These are phyloP conservation scores for Lanius collurio DNA, from an alignment of 2,113 vertebrate species.

Conservation along the genomic window DNA sequence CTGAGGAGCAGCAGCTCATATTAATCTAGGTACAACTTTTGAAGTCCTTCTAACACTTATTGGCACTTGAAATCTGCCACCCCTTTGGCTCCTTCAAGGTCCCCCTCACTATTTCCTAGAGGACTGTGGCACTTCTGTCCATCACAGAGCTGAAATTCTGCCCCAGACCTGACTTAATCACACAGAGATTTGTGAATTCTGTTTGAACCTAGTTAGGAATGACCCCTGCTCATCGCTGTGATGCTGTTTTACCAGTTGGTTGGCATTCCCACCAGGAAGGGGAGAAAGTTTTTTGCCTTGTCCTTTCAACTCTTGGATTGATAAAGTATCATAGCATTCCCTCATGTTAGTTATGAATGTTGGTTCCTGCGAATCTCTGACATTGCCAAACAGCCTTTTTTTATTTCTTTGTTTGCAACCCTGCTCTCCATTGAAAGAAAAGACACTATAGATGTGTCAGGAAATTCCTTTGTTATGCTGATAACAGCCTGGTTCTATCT, in stretches of 20 bases:
- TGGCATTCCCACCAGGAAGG: background rate
- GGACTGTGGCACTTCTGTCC: background rate
- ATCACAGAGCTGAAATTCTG: background rate
- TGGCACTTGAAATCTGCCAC: background rate
- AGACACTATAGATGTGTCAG: slow-evolving; percentile 9
- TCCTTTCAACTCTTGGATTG: background rate
- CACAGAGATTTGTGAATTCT: background rate
- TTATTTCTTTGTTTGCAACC: background rate
- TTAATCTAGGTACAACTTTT: background rate
- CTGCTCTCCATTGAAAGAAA: background rate
- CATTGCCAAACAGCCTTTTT: background rate
- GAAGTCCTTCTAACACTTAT: background rate
- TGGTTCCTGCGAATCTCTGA: background rate
- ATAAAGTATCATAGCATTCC: background rate
- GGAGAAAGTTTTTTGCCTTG: background rate
- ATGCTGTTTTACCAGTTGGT: background rate
- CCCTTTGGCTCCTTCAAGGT: background rate
- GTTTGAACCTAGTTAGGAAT: background rate
- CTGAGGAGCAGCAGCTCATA: background rate
- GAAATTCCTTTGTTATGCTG: background rate
- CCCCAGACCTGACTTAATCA: background rate
- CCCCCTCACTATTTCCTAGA: background rate
- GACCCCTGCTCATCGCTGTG: background rate
- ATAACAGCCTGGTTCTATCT: slow-evolving; percentile 25
- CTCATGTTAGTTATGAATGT: background rate